Base-by-base conservation (phyloP, 2,113 vertebrate genomes). In the Telmatochromis brachygnathus region DNA sequence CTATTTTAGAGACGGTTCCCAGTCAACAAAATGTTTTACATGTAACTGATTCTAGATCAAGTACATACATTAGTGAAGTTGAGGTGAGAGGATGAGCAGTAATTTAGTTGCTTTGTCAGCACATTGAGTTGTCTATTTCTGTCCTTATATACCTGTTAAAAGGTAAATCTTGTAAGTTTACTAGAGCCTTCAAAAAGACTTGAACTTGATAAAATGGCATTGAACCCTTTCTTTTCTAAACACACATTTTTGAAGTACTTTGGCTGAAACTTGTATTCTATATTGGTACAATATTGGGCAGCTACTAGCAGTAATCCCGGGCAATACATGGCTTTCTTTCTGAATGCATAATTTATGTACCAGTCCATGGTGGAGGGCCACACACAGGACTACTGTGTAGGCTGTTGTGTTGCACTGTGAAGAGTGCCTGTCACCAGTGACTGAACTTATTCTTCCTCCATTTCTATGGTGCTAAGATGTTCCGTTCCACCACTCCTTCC, bases 401-500 rank as follows among this genome's bases (percentile, higher is more conserved):
- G 83, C 89, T 49, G 92, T 94, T 95, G 91, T 95, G 83, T 91
- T 81, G 54, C 75, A 82, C 90, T 81, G 91, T 93, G 90, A 95
- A 93, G 92, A 90, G 94, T 85, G 94, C 91, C 93, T 95, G 94
- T 94, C 94, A 93, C 94, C 94, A 94, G 35, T 94, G 94, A 95
- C 93, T 93, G 91, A 94, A 91, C 39, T 86, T 91, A 94, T 95
- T 96, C 92, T 95, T 95, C 85, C 77, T 87, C 60, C 56, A 60
- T 94, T 95, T 96, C 94, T 95, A 95, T 96, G 93, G 94, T 95
- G 94, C 93, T 83, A 93, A 94, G 87, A 94, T 94, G 91, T 92
- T 84, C 87, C 82, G 90, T 87, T 90, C 85, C 70, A 82, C 84
- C 79, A 80, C 53, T 81, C 84, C 56, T 23, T 54, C 87, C 79